phyloP scores from a whole-genome alignment of 2,113 vertebrate species.

The Mugil cephalus region DNA sequence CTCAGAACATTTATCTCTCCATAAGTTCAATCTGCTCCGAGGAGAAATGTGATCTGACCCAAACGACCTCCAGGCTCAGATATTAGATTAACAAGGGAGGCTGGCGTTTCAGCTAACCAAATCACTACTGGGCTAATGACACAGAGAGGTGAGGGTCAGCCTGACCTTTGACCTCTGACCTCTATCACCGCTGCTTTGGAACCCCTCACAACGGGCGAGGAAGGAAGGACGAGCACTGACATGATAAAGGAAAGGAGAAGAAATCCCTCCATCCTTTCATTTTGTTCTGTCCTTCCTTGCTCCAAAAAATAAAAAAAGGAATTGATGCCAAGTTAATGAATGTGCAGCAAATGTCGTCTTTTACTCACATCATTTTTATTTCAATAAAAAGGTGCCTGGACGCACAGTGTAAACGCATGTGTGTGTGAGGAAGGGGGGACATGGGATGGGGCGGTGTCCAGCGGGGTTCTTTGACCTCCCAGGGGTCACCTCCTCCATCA shows the following conservation, averaged over 20 bases:
- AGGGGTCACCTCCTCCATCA: constrained; percentile 37
- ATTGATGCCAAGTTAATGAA: too few species aligned
- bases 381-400: neutral
- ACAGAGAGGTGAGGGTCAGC: constrained; percentile 66
- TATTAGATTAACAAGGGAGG: constrained; percentile 72
- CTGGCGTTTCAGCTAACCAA: constrained; percentile 77
- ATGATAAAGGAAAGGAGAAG: neutral
- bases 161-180: constrained; percentile 63
- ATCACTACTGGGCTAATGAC: constrained; percentile 73
- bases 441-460: constrained; percentile 21
- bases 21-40: constrained; percentile 69
- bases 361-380: too few species aligned
- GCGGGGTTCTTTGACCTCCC: constrained; percentile 55
- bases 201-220: neutral
- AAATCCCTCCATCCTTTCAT: neutral
- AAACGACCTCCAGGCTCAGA: constrained; percentile 61
- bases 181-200: constrained; percentile 24
- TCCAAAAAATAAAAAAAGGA: neutral
- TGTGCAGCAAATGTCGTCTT: too few species aligned
- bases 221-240: neutral
- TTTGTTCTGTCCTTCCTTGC: neutral
- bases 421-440: neutral
- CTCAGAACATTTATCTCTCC: constrained; percentile 60
- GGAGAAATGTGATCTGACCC: constrained; percentile 76
- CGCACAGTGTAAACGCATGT: neutral